Evolutionary conservation across 2,888 invertebrate genomes (phyloP).

Genomic region (Camponotus fellah): DNA sequence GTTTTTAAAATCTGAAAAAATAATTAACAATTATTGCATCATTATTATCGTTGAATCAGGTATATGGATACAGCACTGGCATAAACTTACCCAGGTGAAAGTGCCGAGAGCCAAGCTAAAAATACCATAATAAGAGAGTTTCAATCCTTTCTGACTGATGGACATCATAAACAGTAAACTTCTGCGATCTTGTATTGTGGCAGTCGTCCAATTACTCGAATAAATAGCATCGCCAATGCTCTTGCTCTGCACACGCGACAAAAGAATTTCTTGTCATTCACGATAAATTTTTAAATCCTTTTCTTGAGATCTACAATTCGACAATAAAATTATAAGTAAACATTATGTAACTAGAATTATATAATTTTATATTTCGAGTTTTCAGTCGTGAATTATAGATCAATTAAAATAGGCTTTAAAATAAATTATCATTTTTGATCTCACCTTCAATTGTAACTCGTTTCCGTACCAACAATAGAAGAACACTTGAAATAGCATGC

Average conservation of each 20-base stretch:
- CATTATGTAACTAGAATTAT: not conserved
- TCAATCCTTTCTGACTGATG: slow-evolving; percentile 71
- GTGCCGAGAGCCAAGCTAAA: slow-evolving; percentile 76
- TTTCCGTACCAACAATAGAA: slow-evolving; percentile 78
- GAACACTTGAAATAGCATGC: slow-evolving; percentile 76
- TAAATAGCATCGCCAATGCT: slow-evolving; percentile 71
- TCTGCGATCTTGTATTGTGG: slow-evolving; percentile 65
- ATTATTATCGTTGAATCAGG: not conserved
- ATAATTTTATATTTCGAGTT: not conserved
- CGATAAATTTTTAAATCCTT: not conserved
- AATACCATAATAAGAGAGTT: slow-evolving; percentile 73
- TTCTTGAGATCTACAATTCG: not conserved
- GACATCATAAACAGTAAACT: slow-evolving; percentile 73
- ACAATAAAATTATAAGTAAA: not conserved
- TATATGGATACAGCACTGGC: not conserved
- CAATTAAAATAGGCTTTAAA: not conserved
- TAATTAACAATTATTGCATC: not conserved
- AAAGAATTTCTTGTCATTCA: not conserved
- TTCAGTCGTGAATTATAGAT: not conserved
- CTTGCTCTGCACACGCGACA: slow-evolving; percentile 22
- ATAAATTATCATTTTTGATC: not conserved
- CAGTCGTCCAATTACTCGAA: slow-evolving; percentile 73
- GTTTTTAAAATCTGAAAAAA: slow-evolving; percentile 71
- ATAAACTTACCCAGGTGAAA: slow-evolving; percentile 74
- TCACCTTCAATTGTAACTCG: slow-evolving; percentile 62